These are phyloP conservation scores for Morinoia aosen DNA, from an alignment of 2,888 invertebrate genomes.

Conservation along the genomic window DNA sequence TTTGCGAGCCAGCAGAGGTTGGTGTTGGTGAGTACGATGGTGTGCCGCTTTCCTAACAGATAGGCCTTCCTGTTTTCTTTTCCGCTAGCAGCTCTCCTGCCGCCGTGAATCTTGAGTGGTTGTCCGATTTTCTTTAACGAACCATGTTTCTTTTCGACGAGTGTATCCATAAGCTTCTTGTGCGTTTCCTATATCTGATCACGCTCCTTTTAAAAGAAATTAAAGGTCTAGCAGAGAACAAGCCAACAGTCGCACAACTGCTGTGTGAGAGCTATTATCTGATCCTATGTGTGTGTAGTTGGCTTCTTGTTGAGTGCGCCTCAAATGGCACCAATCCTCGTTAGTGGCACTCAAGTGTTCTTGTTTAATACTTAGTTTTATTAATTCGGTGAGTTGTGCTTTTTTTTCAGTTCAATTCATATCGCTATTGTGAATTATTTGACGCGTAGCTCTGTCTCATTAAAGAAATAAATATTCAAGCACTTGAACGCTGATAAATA, in stretches of 20 bases:
- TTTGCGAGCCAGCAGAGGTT: background rate
- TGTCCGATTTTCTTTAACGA: background rate
- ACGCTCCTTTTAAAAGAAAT: background rate
- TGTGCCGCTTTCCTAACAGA: background rate
- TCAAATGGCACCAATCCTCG: background rate
- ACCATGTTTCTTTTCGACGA: background rate
- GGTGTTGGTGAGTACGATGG: background rate
- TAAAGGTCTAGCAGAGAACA: background rate
- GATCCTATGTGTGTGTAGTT: background rate
- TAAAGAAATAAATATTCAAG: background rate
- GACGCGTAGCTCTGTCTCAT: background rate
- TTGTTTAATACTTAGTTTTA: background rate
- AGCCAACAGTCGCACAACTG: background rate
- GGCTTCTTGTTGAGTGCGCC: background rate
- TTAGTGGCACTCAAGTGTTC: background rate
- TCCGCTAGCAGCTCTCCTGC: background rate
- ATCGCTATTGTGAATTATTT: background rate
- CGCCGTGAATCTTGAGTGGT: background rate
- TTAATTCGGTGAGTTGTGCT: background rate
- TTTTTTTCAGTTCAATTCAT: background rate
- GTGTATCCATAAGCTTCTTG: background rate
- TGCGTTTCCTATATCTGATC: background rate
- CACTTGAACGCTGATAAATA: background rate
- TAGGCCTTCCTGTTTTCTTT: too few relatives aligned
- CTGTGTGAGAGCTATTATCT: background rate